These are phyloP conservation scores for Ophion obscuratus DNA, from an alignment of 2,888 invertebrate genomes.

Conservation along the genomic window DNA sequence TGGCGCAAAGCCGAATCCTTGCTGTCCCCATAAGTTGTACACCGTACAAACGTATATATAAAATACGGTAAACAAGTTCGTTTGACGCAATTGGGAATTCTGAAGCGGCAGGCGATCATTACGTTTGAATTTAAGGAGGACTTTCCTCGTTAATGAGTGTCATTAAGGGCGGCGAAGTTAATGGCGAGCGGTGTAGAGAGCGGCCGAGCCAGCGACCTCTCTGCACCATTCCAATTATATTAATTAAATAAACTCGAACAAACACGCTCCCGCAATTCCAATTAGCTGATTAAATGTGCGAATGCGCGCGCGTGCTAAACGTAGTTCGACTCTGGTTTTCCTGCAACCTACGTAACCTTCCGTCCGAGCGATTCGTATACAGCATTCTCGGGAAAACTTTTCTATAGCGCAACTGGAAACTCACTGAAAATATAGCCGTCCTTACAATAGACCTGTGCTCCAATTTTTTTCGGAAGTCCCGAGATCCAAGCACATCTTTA, in stretches of 20 bases:
- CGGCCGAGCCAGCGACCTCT: conserved; percentile 3
- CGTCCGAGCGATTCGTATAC: not conserved
- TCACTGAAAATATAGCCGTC: too few species aligned
- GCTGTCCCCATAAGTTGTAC: not conserved
- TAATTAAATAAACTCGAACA: conserved; percentile 78
- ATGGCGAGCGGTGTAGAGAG: conserved; percentile 49
- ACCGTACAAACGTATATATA: not conserved
- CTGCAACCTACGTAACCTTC: not conserved
- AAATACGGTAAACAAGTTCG: conserved; percentile 27
- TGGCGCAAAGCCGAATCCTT: conserved; percentile 35
- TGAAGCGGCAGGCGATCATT: conserved; percentile 76
- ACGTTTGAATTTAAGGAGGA: conserved; percentile 71
- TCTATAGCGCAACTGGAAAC: too few species aligned
- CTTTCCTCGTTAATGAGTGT: conserved; percentile 78
- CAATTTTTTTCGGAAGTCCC: too few species aligned
- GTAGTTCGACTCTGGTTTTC: not conserved
- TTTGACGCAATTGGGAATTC: conserved; percentile 69
- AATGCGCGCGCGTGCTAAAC: not conserved
- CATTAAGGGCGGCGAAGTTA: conserved; percentile 79
- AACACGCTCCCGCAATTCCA: conserved; percentile 68
- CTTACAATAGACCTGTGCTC: too few species aligned
- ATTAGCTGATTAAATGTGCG: conserved; percentile 78
- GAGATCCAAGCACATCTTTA: too few species aligned
- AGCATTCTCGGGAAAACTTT: too few species aligned
- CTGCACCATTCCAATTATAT: conserved; percentile 75